phyloP scores from a whole-genome alignment of 2,888 invertebrate species.

The Caenorhabditis sulstoni region DNA sequence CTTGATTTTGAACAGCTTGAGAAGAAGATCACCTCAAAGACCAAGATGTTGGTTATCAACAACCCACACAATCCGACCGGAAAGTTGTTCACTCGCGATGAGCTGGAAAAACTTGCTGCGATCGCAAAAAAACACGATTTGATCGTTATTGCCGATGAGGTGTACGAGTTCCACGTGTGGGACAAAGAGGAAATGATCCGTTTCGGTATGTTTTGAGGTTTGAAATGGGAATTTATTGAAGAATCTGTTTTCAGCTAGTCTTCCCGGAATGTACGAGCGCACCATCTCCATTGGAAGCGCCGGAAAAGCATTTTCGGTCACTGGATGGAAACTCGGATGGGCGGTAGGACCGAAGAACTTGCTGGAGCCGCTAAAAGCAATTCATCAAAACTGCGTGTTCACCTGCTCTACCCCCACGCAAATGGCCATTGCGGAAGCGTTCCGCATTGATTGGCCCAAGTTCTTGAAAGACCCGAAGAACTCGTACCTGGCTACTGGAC shows the following conservation, averaged over 20 bases:
- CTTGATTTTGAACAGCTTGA: slow-evolving; percentile 89
- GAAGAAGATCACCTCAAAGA: slow-evolving; percentile 89
- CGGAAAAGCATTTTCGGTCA: slow-evolving; percentile 97
- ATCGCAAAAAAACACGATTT: slow-evolving; percentile 94
- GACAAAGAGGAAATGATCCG: slow-evolving; percentile 89
- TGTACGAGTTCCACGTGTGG: slow-evolving; percentile 97
- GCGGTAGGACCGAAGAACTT: slow-evolving; percentile 91
- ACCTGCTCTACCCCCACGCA: slow-evolving; percentile 84
- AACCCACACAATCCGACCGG: slow-evolving; percentile 98
- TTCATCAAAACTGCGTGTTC: slow-evolving; percentile 95
- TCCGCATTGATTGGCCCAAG: slow-evolving; percentile 87
- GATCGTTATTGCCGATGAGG: slow-evolving; percentile 94
- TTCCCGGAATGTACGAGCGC: slow-evolving; percentile 98
- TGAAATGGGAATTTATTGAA: not conserved
- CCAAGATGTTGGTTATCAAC: slow-evolving; percentile 95
- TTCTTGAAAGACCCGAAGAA: slow-evolving; percentile 57
- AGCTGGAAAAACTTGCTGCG: slow-evolving; percentile 86
- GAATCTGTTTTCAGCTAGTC: slow-evolving; percentile 84
- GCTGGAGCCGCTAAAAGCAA: slow-evolving; percentile 88
- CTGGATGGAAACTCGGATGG: slow-evolving; percentile 97
- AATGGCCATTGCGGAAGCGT: slow-evolving; percentile 92
- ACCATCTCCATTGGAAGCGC: slow-evolving; percentile 97
- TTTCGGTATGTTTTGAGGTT: slow-evolving; percentile 86
- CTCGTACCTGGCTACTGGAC: slow-evolving; percentile 89
- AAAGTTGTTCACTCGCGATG: slow-evolving; percentile 84